Conservation (phyloP, 1,140 invertebrate species). For the Drosophila serrata region DNA sequence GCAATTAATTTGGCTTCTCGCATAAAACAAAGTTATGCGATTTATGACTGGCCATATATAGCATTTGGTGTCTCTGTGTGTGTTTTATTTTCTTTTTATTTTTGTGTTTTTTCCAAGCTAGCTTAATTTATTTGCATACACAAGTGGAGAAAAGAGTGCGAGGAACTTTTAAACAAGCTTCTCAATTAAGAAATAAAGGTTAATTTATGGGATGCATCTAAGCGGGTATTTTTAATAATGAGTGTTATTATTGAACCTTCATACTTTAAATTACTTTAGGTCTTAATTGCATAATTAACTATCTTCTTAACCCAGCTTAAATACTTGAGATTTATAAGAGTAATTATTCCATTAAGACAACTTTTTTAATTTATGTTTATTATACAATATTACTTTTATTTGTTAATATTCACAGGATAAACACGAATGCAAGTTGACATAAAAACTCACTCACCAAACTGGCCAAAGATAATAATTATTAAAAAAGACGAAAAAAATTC, state of each 20-base stretch:
- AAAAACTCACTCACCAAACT: neutral
- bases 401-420: constrained; percentile 31
- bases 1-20: constrained; percentile 70
- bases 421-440: constrained; percentile 31
- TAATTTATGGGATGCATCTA: constrained; percentile 10
- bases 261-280: neutral
- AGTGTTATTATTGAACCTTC: neutral
- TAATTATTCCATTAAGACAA: neutral
- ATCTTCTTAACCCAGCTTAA: neutral
- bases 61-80: constrained; percentile 24
- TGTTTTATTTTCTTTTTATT: neutral
- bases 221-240: neutral
- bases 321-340: neutral
- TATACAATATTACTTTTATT: constrained; percentile 5
- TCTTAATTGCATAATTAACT: neutral
- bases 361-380: constrained; percentile 31
- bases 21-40: constrained; percentile 69
- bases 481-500: constrained; percentile 15
- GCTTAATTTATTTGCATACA: constrained; percentile 46
- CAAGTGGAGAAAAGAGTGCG: neutral
- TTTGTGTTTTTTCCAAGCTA: constrained; percentile 15
- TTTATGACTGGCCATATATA: constrained; percentile 66
- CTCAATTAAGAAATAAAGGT: constrained; percentile 5
- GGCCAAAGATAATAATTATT: constrained; percentile 49
- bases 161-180: neutral